These are phyloP conservation scores for Rotaria magnacalcarata DNA, from an alignment of 2,888 invertebrate genomes.

Conservation along the genomic window DNA sequence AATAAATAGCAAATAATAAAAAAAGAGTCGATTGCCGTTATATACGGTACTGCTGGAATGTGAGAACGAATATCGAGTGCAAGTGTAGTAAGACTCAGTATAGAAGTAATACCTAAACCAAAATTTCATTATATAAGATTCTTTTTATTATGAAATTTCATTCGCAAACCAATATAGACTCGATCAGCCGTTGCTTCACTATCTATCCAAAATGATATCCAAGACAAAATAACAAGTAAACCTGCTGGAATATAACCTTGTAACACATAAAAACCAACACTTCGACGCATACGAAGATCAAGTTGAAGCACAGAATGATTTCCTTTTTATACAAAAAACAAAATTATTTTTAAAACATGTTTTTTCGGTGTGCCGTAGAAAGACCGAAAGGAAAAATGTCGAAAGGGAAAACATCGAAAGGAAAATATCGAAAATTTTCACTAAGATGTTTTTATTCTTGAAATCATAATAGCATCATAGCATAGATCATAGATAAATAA, in stretches of 20 bases:
- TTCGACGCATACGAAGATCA: conserved; percentile 80
- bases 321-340: not conserved
- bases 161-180: conserved; percentile 43
- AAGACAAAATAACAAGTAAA: conserved; percentile 81
- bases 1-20: conserved; percentile 72
- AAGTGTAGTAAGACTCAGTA: conserved; percentile 77
- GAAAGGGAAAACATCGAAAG: too few relatives aligned
- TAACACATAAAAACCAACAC: conserved; percentile 85
- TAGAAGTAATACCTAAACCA: conserved; percentile 61
- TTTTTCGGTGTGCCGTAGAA: too few relatives aligned
- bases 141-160: conserved; percentile 45
- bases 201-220: conserved; percentile 93
- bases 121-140: conserved; percentile 57
- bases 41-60: conserved; percentile 77
- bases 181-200: conserved; percentile 84
- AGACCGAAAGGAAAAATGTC: too few relatives aligned
- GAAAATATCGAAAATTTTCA: too few relatives aligned
- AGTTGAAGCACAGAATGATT: conserved; percentile 66
- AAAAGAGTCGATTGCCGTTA: conserved; percentile 78
- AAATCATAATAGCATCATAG: too few relatives aligned
- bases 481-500: too few relatives aligned
- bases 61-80: conserved; percentile 75
- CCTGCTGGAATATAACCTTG: conserved; percentile 89
- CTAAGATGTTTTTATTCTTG: too few relatives aligned
- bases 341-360: too few relatives aligned